These are phyloP conservation scores for Hippoglossus stenolepis DNA, from an alignment of 2,113 vertebrate species.

Conservation along the genomic window DNA sequence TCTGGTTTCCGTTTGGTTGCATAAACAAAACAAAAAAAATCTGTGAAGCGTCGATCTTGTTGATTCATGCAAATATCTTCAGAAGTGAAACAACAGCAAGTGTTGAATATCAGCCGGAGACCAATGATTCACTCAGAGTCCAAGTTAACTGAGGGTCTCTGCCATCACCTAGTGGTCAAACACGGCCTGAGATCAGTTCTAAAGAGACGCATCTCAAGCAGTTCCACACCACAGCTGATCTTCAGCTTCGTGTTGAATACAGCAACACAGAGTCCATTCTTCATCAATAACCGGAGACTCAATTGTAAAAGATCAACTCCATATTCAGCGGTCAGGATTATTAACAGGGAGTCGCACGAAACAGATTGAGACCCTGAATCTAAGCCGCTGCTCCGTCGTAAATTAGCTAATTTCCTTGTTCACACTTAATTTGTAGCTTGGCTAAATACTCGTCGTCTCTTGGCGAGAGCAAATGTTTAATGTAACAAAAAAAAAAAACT, in stretches of 20 bases:
- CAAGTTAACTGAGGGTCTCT: constrained; percentile 28
- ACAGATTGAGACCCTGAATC: background rate
- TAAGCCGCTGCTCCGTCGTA: background rate
- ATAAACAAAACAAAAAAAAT: background rate
- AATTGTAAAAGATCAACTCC: background rate
- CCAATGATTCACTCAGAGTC: background rate
- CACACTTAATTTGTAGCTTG: constrained; percentile 46
- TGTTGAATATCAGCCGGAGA: background rate
- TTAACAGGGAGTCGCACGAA: background rate
- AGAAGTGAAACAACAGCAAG: background rate
- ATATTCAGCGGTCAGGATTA: background rate
- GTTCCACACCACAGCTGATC: background rate
- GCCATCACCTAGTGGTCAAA: constrained; percentile 59
- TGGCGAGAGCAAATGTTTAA: constrained; percentile 41
- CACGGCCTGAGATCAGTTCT: background rate
- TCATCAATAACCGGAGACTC: background rate
- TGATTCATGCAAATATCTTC: background rate
- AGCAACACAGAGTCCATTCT: too few species aligned
- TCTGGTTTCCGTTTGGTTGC: background rate
- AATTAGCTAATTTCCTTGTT: constrained; percentile 29
- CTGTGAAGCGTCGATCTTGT: background rate
- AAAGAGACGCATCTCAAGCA: background rate
- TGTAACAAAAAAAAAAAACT: constrained; percentile 13
- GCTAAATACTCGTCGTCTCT: constrained; percentile 33
- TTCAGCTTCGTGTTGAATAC: background rate